A percentile compares a stretch with the other conserved stretches of the same genome.
phyloP scores from a whole-genome alignment of 1,140 invertebrate species.

The Danaus plexippus region DNA sequence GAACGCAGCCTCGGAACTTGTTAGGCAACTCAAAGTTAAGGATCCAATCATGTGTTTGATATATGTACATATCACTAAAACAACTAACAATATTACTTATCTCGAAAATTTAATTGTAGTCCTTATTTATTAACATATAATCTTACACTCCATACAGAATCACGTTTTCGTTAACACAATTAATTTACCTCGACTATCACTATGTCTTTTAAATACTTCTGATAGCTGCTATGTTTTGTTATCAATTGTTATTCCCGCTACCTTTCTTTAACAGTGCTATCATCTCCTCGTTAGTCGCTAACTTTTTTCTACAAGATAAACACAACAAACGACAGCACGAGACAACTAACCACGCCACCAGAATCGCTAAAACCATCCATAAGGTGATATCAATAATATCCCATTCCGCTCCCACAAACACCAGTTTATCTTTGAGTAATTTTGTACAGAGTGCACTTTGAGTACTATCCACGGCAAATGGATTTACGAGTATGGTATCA shows the following conservation, averaged over 20 bases:
- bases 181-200: too few relatives aligned
- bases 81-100: too few relatives aligned
- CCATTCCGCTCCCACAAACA: slow-evolving; percentile 26
- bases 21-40: too few relatives aligned
- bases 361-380: slow-evolving; percentile 25
- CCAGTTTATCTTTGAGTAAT: slow-evolving; percentile 28
- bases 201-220: too few relatives aligned
- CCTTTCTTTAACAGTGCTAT: slow-evolving; percentile 13
- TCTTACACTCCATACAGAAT: too few relatives aligned
- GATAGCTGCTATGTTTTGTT: too few relatives aligned
- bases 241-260: not conserved
- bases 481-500: slow-evolving; percentile 40
- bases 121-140: too few relatives aligned
- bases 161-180: too few relatives aligned
- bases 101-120: too few relatives aligned
- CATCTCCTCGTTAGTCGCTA: slow-evolving; percentile 16
- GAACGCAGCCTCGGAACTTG: too few relatives aligned
- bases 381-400: slow-evolving; percentile 35
- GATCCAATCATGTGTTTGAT: too few relatives aligned
- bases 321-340: slow-evolving; percentile 26
- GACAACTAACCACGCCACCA: slow-evolving; percentile 24
- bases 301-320: slow-evolving; percentile 18
- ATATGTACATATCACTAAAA: too few relatives aligned
- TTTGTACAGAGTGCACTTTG: slow-evolving; percentile 22
- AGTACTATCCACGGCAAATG: slow-evolving; percentile 25